Conservation (phyloP, 2,888 invertebrate species). For the Epinotia ramella region DNA sequence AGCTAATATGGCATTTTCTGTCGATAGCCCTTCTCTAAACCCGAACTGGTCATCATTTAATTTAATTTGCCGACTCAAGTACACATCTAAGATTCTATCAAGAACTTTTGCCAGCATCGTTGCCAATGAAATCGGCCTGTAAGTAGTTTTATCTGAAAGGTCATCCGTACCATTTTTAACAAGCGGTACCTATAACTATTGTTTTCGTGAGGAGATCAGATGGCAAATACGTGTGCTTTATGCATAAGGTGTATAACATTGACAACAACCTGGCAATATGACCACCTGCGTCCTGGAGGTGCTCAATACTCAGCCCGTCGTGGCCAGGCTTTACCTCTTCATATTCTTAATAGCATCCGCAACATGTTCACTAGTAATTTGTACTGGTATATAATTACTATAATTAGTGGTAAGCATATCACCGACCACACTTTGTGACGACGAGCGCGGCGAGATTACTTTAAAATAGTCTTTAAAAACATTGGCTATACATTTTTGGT, state of each 20-base stretch:
- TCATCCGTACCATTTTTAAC: slow-evolving; percentile 5
- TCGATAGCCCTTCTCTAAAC: background rate
- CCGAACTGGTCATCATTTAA: slow-evolving; percentile 8
- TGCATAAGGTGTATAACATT: slow-evolving; percentile 1
- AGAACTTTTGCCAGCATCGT: slow-evolving; percentile 3
- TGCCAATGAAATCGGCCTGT: slow-evolving; percentile 6
- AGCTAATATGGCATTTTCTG: slow-evolving; percentile 16
- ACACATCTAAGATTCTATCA: background rate
- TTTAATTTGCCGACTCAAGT: background rate
- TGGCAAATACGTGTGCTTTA: slow-evolving; percentile 4
- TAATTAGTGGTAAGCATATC: too few species aligned
- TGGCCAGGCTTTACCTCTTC: too few species aligned
- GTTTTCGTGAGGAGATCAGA: background rate
- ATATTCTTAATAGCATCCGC: too few species aligned
- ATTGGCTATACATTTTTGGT: slow-evolving; percentile 1
- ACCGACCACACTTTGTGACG: too few species aligned
- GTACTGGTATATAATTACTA: too few species aligned
- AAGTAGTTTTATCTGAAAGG: background rate
- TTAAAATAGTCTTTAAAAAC: background rate
- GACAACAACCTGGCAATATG: slow-evolving; percentile 7
- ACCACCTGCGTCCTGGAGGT: slow-evolving; percentile 5
- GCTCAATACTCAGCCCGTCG: slow-evolving; percentile 4
- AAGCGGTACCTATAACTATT: background rate
- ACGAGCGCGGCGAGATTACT: too few species aligned
- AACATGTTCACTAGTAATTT: too few species aligned